Base-by-base conservation (phyloP, 2,888 invertebrate genomes). In the Rhamphomyia laevipes region DNA sequence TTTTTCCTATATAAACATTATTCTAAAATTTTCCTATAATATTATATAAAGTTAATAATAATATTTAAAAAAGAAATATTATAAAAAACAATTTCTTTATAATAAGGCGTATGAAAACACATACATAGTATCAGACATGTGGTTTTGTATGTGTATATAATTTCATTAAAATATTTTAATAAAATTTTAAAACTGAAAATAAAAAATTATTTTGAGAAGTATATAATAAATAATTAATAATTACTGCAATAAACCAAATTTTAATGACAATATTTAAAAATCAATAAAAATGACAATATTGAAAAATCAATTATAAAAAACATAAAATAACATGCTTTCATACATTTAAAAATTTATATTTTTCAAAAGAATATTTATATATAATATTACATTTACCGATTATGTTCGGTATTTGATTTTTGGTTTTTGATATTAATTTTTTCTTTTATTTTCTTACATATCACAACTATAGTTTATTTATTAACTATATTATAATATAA, bases 71-170 rank as follows among this genome's bases (percentile, higher is more conserved):
- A 27, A 27, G 23, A 7, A 27, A 27, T 27, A 21, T 27, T n/a
- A n/a, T n/a, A n/a, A 27, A 6, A 27, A 27, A 6, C 9, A 7
- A 7, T 27, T 27, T 27, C 9, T 27, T 40, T 40, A 11, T 18
- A 17, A 17, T 40, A 40, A 40, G 40, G 40, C 40, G 18, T 18
- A 40, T 40, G 63, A 63, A 62, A 61, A 62, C 64, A 65, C 68
- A 66, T 58, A 76, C 77, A 76, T 76, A 76, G 77, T 74, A 67
- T 77, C 77, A 78, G 78, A 77, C 78, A 77, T 78, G 18, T 37
- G 33, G 42, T 45, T 21, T 68, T 59, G 59, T 44, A 30, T 40
- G 37, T 21, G 9, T 38, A 16, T 41, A 73, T 70, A 70, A 61
- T 57, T 60, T 58, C 63, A 54, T 57, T 59, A 21, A 18, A 47